Evolutionary conservation across 2,888 invertebrate species (phyloP).

Genomic region (Parnassius smintheus): DNA sequence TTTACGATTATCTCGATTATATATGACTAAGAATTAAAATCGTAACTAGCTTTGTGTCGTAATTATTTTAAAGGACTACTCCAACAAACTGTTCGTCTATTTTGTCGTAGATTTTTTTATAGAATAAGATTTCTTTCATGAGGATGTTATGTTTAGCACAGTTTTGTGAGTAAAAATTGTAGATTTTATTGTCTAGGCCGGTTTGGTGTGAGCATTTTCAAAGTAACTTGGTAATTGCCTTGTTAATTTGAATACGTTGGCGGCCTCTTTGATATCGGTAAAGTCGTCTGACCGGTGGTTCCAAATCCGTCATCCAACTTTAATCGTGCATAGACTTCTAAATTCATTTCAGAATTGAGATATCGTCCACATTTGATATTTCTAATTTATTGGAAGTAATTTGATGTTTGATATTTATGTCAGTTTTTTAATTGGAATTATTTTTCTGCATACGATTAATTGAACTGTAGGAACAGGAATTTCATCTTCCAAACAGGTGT

Average conservation of each 20-base stretch:
- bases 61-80: too few relatives aligned
- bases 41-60: constrained; percentile 3
- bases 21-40: constrained; percentile 26
- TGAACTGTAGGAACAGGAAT: constrained; percentile 23
- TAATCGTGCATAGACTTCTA: constrained; percentile 47
- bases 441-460: constrained; percentile 34
- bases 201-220: constrained; percentile 52
- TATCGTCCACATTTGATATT: constrained; percentile 63
- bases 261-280: constrained; percentile 65
- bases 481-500: constrained; percentile 16
- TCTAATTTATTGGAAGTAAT: constrained; percentile 59
- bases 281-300: constrained; percentile 64
- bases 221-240: constrained; percentile 71
- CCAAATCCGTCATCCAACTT: constrained; percentile 58
- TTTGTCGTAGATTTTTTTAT: too few relatives aligned
- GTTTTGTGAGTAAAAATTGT: constrained; percentile 41
- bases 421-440: constrained; percentile 50
- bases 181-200: constrained; percentile 54
- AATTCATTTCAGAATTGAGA: constrained; percentile 58
- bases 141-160: constrained; percentile 32
- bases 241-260: constrained; percentile 69
- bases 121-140: background rate
- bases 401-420: constrained; percentile 41
- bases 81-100: too few relatives aligned
- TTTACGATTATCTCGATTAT: constrained; percentile 43